Conservation (phyloP, 2,888 invertebrate genomes). For the Mactromeris polynyma region DNA sequence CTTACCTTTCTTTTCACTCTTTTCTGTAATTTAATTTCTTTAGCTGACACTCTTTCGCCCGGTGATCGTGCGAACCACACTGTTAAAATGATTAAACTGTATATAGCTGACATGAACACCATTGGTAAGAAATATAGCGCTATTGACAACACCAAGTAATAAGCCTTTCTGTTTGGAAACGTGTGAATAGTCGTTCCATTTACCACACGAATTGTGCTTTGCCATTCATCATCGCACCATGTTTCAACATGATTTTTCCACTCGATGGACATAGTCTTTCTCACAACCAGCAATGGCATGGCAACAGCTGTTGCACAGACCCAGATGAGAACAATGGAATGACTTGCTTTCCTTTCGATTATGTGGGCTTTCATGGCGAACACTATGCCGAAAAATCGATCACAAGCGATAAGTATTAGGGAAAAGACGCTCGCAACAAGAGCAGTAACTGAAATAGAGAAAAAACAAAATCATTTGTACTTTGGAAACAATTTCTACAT, state of each 20-base stretch:
- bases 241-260: slow-evolving; percentile 93
- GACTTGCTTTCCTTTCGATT: slow-evolving; percentile 89
- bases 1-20: slow-evolving; percentile 84
- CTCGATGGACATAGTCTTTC: slow-evolving; percentile 89
- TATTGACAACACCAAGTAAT: slow-evolving; percentile 93
- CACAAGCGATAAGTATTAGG: slow-evolving; percentile 93
- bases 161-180: slow-evolving; percentile 89
- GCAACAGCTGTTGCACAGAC: slow-evolving; percentile 90
- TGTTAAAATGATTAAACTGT: slow-evolving; percentile 91
- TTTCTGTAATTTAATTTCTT: slow-evolving; percentile 84
- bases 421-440: slow-evolving; percentile 93
- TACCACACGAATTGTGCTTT: slow-evolving; percentile 39
- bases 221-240: slow-evolving; percentile 91
- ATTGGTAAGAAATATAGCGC: slow-evolving; percentile 93
- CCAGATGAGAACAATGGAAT: slow-evolving; percentile 91
- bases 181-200: slow-evolving; percentile 50
- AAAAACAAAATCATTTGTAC: neutral
- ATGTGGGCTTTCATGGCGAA: slow-evolving; percentile 91
- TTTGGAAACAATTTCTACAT: too few relatives aligned
- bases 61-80: slow-evolving; percentile 88
- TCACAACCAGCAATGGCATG: slow-evolving; percentile 86
- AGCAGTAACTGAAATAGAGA: slow-evolving; percentile 89
- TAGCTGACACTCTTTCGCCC: slow-evolving; percentile 84
- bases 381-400: slow-evolving; percentile 93
- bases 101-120: slow-evolving; percentile 92